Base-by-base conservation (phyloP, 2,888 invertebrate species). In the Temnothorax unifasciatus region DNA sequence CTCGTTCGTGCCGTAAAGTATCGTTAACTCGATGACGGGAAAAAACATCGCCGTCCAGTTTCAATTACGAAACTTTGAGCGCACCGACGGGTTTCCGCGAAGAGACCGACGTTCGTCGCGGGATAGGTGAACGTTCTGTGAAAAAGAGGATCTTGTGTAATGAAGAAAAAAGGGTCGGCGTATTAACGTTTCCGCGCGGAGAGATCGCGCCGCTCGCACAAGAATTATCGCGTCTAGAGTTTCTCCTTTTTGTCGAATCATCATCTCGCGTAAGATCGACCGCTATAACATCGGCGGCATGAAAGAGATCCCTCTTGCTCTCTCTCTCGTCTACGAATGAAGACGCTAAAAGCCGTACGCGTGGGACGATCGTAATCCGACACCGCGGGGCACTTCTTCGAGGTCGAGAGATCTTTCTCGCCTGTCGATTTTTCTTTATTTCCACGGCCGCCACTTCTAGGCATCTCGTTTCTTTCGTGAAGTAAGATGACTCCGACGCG, bases 291-390 rank as follows among this genome's bases (percentile, higher is more conserved):
- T 52, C 52, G 50, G 76, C 76, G 59, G 68, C 41, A 25, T 83
- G 61, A 82, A 83, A 83, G 52, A 75, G 85, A 83, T 79, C 68
- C 25, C 38, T 44, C 25, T 38, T 21, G 34, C 34, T 50, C 34
- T 34, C 6, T n/a, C 57, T n/a, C 57, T 15, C 15, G 34, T 87
- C 75, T 52, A 66, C 82, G 88, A 88, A 89, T 89, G 86, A 88
- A 88, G 83, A 81, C 64, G 82, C 86, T 41, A 85, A 75, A 87
- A 85, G 85, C 69, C 69, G 76, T 59, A 77, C 82, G 89, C 89
- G 89, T 86, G 86, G 89, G 89, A 89, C 86, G 83, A 69, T 59
- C 41, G 89, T 89, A 89, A 89, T 83, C 59, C 64, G 89, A 89
- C 52, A 89, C 89, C 83, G 13, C 76, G 54, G 44, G n/a, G 71